Evolutionary conservation across 2,113 vertebrate species (phyloP).

Genomic region (Nycticryphes semicollaris): DNA sequence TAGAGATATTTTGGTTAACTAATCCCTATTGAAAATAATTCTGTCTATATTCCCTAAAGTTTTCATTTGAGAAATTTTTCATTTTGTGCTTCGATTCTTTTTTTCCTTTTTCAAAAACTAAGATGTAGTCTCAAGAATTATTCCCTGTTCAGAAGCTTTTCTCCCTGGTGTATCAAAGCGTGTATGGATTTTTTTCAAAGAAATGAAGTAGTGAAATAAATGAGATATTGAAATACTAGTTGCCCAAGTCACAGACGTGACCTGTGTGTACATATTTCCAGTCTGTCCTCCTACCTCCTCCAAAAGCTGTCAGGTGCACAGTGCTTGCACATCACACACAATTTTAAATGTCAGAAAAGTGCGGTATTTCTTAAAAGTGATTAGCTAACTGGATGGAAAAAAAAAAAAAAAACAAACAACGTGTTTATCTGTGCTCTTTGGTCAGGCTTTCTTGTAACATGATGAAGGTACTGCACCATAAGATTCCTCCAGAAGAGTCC

Average conservation of each 20-base stretch:
- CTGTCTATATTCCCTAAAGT: not conserved
- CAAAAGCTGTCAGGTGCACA: not conserved
- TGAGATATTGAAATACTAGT: not conserved
- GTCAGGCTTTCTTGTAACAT: not conserved
- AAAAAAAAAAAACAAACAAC: too few relatives aligned
- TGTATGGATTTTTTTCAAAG: not conserved
- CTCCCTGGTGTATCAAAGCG: rapidly evolving
- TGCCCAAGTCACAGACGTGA: not conserved
- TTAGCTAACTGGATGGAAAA: not conserved
- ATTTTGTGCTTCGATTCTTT: not conserved
- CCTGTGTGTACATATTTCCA: not conserved
- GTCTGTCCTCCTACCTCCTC: not conserved
- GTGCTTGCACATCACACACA: not conserved
- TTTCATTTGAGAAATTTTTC: not conserved
- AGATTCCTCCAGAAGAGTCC: not conserved
- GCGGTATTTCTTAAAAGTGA: not conserved
- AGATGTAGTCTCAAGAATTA: not conserved
- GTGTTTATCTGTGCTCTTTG: rapidly evolving
- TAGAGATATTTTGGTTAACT: not conserved
- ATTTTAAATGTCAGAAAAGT: not conserved
- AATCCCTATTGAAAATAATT: not conserved
- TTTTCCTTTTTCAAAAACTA: not conserved
- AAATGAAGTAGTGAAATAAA: not conserved
- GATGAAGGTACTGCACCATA: not conserved
- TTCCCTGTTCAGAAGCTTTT: not conserved